These are phyloP conservation scores for Alloscopus bannaensis DNA, from an alignment of 2,888 invertebrate genomes.

Conservation along the genomic window DNA sequence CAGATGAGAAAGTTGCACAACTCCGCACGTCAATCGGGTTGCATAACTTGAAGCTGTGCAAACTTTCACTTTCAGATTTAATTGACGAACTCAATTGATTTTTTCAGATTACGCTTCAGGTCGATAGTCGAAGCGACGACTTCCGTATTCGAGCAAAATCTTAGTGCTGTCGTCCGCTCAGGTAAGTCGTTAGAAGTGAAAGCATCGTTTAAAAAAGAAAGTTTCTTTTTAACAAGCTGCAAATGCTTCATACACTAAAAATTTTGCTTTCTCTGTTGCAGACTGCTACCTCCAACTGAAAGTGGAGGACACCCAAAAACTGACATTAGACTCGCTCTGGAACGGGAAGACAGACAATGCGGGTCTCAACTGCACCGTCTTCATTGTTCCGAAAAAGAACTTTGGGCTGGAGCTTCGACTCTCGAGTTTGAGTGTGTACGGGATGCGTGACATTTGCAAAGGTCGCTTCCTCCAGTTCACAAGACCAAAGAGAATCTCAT, in stretches of 20 bases:
- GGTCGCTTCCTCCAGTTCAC: conserved; percentile 68
- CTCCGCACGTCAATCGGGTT: neutral
- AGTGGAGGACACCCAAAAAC: conserved; percentile 56
- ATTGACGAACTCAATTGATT: neutral
- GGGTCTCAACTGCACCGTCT: conserved; percentile 72
- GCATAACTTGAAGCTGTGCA: neutral
- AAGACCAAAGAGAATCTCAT: conserved; percentile 19
- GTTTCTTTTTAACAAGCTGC: neutral
- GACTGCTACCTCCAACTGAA: conserved; percentile 67
- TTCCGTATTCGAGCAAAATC: conserved; percentile 72
- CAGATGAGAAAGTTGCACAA: too few relatives aligned
- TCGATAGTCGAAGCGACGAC: conserved; percentile 67
- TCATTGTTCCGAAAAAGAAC: conserved; percentile 66
- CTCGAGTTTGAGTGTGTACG: conserved; percentile 72
- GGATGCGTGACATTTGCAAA: conserved; percentile 72
- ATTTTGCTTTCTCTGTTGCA: conserved; percentile 20
- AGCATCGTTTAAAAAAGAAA: neutral
- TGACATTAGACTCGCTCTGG: conserved; percentile 68
- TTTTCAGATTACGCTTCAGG: conserved; percentile 71
- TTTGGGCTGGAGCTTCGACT: conserved; percentile 70
- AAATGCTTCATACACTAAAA: neutral
- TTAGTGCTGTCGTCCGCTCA: conserved; percentile 68
- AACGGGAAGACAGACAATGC: conserved; percentile 67
- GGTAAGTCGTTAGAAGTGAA: too few relatives aligned
- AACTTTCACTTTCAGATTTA: neutral